A percentile compares a stretch with the other conserved stretches of the same genome.
phyloP scores from a whole-genome alignment of 2,113 vertebrate genomes.

The Psilopogon haemacephalus region DNA sequence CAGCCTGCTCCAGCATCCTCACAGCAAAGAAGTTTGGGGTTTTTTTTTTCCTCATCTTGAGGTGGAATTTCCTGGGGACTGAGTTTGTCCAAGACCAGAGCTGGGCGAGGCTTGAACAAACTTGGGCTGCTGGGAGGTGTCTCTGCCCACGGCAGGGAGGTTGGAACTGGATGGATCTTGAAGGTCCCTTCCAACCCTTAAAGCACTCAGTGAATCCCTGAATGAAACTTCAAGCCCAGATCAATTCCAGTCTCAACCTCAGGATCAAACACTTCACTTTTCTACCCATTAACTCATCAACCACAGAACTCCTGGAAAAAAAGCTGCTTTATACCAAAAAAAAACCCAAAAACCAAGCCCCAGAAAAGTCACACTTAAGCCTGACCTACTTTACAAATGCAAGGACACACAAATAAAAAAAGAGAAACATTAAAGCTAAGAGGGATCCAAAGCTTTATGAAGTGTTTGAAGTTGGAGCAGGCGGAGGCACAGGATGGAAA shows the following conservation, averaged over 20 bases:
- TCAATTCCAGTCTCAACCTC: background rate
- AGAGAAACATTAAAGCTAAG: slow-evolving; percentile 34
- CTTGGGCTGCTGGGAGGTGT: too few relatives aligned
- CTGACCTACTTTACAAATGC: slow-evolving; percentile 41
- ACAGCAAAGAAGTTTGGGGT: too few relatives aligned
- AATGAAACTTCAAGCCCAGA: background rate
- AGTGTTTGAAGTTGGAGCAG: slow-evolving; percentile 43
- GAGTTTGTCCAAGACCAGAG: too few relatives aligned
- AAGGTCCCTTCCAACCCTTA: too few relatives aligned
- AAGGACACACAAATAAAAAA: too few relatives aligned
- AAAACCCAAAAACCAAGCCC: background rate
- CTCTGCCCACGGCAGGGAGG: too few relatives aligned
- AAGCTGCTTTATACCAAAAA: background rate
- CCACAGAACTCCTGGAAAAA: slow-evolving; percentile 32
- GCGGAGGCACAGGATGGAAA: slow-evolving; percentile 47
- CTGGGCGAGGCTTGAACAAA: too few relatives aligned
- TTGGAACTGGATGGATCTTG: too few relatives aligned
- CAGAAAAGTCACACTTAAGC: slow-evolving; percentile 37
- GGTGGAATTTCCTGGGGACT: too few relatives aligned
- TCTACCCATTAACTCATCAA: background rate
- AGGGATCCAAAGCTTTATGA: slow-evolving; percentile 57
- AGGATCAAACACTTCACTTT: background rate
- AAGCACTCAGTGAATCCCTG: background rate
- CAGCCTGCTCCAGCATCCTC: too few relatives aligned
- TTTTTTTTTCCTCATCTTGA: too few relatives aligned